A percentile compares a stretch with the other conserved stretches of the same genome.
Conservation (phyloP, 2,888 invertebrate genomes). For the Drosophila mercatorum region DNA sequence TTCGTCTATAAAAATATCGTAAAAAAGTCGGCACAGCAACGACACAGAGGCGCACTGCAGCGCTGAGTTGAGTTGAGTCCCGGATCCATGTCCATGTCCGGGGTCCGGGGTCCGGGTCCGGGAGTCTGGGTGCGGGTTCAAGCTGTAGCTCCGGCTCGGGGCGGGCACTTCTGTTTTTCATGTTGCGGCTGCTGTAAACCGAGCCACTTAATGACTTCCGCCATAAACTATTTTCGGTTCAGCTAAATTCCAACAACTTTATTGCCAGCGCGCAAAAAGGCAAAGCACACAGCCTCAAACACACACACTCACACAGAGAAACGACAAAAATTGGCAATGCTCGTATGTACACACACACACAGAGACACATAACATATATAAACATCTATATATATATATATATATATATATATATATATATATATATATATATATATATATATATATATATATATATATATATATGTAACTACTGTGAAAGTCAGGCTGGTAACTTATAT, state of each 20-base stretch:
- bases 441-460: background rate
- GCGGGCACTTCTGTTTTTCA: conserved; percentile 76
- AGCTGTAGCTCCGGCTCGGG: conserved; percentile 25
- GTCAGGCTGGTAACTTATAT: conserved; percentile 34
- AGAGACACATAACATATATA: conserved; percentile 9
- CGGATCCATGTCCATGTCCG: conserved; percentile 10
- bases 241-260: conserved; percentile 80
- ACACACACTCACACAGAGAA: conserved; percentile 33
- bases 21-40: conserved; percentile 64
- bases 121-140: conserved; percentile 8
- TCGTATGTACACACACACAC: conserved; percentile 22
- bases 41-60: conserved; percentile 25
- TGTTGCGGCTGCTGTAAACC: conserved; percentile 80
- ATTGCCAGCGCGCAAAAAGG: conserved; percentile 64
- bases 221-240: conserved; percentile 80
- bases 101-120: background rate
- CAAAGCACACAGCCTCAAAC: conserved; percentile 16
- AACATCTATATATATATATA: conserved; percentile 17
- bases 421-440: conserved; percentile 17
- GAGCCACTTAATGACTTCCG: conserved; percentile 80
- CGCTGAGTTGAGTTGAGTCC: conserved; percentile 4
- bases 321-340: conserved; percentile 71
- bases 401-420: conserved; percentile 18
- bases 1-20: conserved; percentile 78
- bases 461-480: conserved; percentile 23